A percentile compares a stretch with the other conserved stretches of the same genome.
Evolutionary conservation across 2,888 invertebrate species (phyloP).

Genomic region (Nemapogon koenigi): DNA sequence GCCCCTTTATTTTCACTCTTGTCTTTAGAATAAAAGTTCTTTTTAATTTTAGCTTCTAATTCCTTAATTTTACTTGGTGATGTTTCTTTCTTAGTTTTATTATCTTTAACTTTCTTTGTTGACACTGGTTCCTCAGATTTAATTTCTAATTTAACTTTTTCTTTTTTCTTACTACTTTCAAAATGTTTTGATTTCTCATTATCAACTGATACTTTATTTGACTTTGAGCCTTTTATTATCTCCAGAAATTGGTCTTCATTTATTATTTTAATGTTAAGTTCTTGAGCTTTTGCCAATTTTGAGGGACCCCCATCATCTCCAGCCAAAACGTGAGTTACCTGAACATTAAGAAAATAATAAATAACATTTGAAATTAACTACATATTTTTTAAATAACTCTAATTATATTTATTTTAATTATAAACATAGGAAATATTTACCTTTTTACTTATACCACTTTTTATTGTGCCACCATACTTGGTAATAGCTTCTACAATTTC

Average conservation of each 20-base stretch:
- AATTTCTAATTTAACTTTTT: conserved; percentile 7
- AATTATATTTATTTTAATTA: not conserved
- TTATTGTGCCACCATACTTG: conserved; percentile 81
- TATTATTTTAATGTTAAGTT: conserved; percentile 73
- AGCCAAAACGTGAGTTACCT: conserved; percentile 79
- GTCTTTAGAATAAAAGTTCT: conserved; percentile 6
- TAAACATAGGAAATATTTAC: conserved; percentile 34
- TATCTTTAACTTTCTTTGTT: conserved; percentile 13
- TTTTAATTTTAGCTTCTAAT: conserved; percentile 13
- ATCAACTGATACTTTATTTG: conserved; percentile 20
- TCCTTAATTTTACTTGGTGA: conserved; percentile 10
- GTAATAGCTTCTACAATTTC: conserved; percentile 77
- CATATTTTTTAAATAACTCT: not conserved
- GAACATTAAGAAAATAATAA: conserved; percentile 13
- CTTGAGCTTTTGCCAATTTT: conserved; percentile 79
- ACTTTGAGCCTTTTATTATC: conserved; percentile 70
- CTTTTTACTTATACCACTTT: conserved; percentile 76
- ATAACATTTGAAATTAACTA: not conserved
- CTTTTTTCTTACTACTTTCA: conserved; percentile 1
- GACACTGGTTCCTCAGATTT: conserved; percentile 9
- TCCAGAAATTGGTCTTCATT: conserved; percentile 85
- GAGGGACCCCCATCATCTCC: conserved; percentile 88
- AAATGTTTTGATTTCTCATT: conserved; percentile 1
- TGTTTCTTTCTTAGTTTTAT: conserved; percentile 11
- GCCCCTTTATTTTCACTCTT: not conserved